Evolutionary conservation across 2,113 vertebrate species (phyloP), one percentile per base, ranked within the genome.

Genomic region (Nibea coibor): DNA sequence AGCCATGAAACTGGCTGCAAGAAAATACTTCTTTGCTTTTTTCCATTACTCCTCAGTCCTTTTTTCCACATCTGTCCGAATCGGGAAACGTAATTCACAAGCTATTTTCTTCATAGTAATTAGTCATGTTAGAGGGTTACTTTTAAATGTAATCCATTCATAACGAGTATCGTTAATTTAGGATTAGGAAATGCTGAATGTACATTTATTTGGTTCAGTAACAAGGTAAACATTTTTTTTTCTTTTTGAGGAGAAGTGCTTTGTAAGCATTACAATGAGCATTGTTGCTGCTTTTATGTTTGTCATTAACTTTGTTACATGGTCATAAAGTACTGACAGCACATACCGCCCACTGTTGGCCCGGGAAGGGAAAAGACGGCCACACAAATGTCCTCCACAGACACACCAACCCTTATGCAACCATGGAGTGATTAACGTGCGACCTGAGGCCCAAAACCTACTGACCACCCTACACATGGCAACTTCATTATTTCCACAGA

Each of bases 1-100:
- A 80, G 83, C 61, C 58, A 77, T 84, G 66, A 86, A 82, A 47
- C 39, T 43, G 66, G 19, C 69, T 66, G 62, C 65, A 82, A 75
- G 75, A 84, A 87, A 88, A 75, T 80, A 73, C 61, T 77, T 7
- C 69, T 56, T 67, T 64, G 62, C 19, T 72, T 67, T 43, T 72
- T 81, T 80, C 59, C 61, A 64, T 80, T 78, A 66, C 71, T 74
- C 39, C 48, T 68, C 26, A 19, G 8, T 51, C 24, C 14, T 1
- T 31, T 69, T 31, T 8, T 11, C 54, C 28, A 69, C n/a, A 64
- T 69, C 45, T 76, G 50, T 72, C 19, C n/a, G 12, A 48, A 35
- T 12, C 48, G 11, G 4, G 12, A 61, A 39, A 48, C 8, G 26
- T 77, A 2, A 74, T 54, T 24, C 42, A 1, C 1, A 59, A 53